Base-by-base conservation (phyloP, 2,113 vertebrate species). In the Cavia porcellus region DNA sequence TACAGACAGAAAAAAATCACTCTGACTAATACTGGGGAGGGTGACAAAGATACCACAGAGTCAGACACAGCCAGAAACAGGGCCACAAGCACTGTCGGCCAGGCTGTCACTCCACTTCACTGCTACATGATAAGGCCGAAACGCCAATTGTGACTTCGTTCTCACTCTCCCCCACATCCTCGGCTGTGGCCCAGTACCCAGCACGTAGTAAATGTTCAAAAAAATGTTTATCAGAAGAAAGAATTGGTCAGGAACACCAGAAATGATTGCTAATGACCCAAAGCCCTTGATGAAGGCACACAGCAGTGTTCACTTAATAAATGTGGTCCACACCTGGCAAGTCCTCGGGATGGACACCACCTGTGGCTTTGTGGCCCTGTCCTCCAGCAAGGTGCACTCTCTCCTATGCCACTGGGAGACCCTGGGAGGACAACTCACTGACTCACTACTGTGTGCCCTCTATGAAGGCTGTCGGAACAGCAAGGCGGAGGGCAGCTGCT, bases 381-480 rank as follows among this genome's bases (percentile, higher is more conserved):
- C 90, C 57, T 20, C 42, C 32, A 64, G 45, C 50, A 38, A 3
- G 7, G 66, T 89, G 52, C 70, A 64, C 82, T 81, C 55, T 96
- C 70, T 82, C 80, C 47, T 50, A 5, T 45, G 68, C 94, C 74
- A 62, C 90, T 86, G 68, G 92, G 90, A 91, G 87, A 89, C 92
- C 50, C 82, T 38, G 81, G 42, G 32, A 93, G 66, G 72, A 75
- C 0, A 12, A n/a, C 80, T 70, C 75, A 2, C 47, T 75, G 22
- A 30, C 55, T 62, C 62, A 35, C 82, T 47, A 74, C 59, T 83
- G 55, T 62, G 47, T 89, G 90, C 82, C 85, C 74, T 86, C 13
- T n/a, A 92, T 79, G 90, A 94, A 95, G 57, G 66, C 91, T 89
- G 82, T 94, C 81, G 79, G 90, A 88, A 42, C 35, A 11, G 19